Conservation (phyloP, 35 echinoderm and acorn worm species). For the Apostichopus japonicus region DNA sequence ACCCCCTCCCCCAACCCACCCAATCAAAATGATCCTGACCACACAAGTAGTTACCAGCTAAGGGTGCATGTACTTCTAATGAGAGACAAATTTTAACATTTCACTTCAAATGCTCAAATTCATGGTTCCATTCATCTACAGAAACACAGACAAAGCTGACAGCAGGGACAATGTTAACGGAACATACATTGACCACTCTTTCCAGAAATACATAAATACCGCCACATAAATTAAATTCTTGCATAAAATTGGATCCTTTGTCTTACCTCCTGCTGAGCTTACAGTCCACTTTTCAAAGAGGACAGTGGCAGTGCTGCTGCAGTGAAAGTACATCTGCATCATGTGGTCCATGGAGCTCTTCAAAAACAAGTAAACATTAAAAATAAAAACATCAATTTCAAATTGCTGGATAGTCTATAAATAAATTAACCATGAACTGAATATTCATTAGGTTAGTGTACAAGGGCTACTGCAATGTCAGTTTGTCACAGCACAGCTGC, state of each 20-base stretch:
- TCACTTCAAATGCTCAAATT: not conserved
- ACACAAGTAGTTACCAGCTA: not conserved
- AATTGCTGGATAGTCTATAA: too few relatives aligned
- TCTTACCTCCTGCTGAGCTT: slow-evolving; percentile 24
- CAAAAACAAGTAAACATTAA: too few relatives aligned
- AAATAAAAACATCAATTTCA: too few relatives aligned
- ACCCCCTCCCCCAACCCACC: not conserved
- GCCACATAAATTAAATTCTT: not conserved
- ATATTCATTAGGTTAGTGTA: too few relatives aligned
- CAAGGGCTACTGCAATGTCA: too few relatives aligned
- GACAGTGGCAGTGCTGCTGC: not conserved
- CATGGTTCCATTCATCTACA: not conserved
- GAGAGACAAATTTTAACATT: not conserved
- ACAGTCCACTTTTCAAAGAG: slow-evolving; percentile 16
- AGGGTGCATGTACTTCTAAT: not conserved
- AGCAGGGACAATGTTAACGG: not conserved
- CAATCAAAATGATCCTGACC: not conserved
- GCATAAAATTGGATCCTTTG: not conserved
- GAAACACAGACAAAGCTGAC: not conserved
- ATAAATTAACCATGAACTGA: too few relatives aligned
- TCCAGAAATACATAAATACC: not conserved
- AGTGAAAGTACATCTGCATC: slow-evolving; percentile 39
- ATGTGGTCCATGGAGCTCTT: not conserved
- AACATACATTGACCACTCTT: not conserved
- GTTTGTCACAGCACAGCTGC: too few relatives aligned